Conservation (phyloP, 2,888 invertebrate genomes). For the Agrochola litura region DNA sequence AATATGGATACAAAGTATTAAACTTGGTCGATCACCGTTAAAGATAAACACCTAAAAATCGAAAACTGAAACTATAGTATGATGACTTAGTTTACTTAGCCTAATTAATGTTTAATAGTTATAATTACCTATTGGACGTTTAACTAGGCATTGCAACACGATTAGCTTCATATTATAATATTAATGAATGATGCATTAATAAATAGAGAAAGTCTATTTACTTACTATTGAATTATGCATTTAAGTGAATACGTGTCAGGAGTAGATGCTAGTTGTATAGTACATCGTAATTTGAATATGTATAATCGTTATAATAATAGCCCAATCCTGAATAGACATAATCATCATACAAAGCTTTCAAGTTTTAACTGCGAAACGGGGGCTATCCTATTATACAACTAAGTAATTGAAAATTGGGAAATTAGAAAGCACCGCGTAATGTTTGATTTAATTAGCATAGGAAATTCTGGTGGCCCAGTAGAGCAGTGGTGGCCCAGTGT, state of each 20-base stretch:
- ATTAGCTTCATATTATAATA: not conserved
- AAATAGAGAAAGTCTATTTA: conserved; percentile 9
- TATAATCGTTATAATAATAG: not conserved
- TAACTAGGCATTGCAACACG: not conserved
- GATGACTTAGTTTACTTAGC: too few relatives aligned
- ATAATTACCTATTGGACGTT: not conserved
- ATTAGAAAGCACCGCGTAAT: too few relatives aligned
- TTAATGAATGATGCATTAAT: conserved; percentile 1
- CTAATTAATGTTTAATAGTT: not conserved
- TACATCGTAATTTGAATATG: not conserved
- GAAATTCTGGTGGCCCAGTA: too few relatives aligned
- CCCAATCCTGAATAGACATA: not conserved
- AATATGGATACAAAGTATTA: not conserved
- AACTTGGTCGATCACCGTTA: not conserved
- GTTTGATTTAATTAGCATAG: not conserved
- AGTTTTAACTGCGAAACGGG: not conserved
- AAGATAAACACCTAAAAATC: not conserved
- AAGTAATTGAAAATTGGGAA: too few relatives aligned
- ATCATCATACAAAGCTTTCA: not conserved
- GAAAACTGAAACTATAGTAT: not conserved
- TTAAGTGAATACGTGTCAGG: not conserved
- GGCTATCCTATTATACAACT: too few relatives aligned
- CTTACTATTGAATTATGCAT: not conserved
- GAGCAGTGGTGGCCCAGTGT: too few relatives aligned
- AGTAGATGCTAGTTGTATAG: not conserved